Evolutionary conservation across 2,113 vertebrate genomes (phyloP).

Genomic region (Lepus americanus): DNA sequence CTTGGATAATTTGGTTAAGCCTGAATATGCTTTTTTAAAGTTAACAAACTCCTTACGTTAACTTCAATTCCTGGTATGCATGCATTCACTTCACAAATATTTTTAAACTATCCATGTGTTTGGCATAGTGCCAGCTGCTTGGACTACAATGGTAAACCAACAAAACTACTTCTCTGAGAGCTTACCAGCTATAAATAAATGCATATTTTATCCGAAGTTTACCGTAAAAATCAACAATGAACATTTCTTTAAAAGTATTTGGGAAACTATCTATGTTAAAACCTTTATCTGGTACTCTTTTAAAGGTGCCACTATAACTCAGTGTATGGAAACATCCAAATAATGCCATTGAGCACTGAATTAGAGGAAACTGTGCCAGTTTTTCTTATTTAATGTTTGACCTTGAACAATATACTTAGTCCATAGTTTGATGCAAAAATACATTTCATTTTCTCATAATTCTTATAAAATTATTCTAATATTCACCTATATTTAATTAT

Average conservation of each 20-base stretch:
- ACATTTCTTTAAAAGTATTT: slow-evolving; percentile 5
- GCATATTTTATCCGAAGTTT: neutral
- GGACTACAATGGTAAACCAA: neutral
- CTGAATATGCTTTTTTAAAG: neutral
- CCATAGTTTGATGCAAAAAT: slow-evolving; percentile 5
- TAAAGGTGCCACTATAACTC: neutral
- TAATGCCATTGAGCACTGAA: neutral
- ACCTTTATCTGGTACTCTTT: neutral
- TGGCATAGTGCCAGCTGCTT: neutral
- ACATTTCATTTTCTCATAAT: slow-evolving; percentile 24
- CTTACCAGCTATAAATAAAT: slow-evolving; percentile 2
- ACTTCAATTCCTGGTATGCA: neutral
- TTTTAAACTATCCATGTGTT: neutral
- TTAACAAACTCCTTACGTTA: neutral
- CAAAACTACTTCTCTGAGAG: neutral
- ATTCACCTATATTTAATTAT: neutral
- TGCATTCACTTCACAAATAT: neutral
- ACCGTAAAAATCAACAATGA: neutral
- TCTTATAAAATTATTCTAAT: slow-evolving; percentile 5
- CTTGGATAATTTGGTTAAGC: neutral
- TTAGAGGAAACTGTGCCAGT: neutral
- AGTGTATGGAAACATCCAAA: neutral
- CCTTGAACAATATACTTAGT: slow-evolving; percentile 33
- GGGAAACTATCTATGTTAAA: neutral
- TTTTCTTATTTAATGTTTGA: slow-evolving; percentile 37